Conservation (phyloP, 2,888 invertebrate species). For the Cylindroiulus punctatus region DNA sequence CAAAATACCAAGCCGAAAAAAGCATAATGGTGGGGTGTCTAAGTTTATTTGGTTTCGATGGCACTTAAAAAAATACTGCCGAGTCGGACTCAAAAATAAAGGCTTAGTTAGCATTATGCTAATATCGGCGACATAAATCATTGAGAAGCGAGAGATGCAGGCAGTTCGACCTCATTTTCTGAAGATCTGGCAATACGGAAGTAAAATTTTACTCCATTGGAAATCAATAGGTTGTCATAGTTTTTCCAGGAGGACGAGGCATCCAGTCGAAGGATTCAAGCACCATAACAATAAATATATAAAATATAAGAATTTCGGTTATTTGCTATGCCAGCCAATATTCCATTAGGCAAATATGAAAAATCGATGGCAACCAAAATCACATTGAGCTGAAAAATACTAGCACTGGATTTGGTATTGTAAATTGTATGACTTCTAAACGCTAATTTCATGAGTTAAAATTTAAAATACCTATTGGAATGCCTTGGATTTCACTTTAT, state of each 20-base stretch:
- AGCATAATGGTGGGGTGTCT: background rate
- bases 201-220: background rate
- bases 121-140: constrained; percentile 26
- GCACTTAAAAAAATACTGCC: background rate
- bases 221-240: constrained; percentile 1
- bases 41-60: background rate
- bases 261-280: background rate
- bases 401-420: too few species aligned
- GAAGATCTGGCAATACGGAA: background rate
- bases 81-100: background rate
- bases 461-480: too few species aligned
- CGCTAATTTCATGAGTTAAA: too few species aligned
- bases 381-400: background rate
- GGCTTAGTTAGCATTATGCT: background rate
- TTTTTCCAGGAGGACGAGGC: background rate
- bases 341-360: background rate
- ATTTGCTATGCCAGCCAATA: background rate
- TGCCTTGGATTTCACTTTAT: too few species aligned
- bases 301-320: constrained; percentile 11
- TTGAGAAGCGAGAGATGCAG: background rate
- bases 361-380: background rate
- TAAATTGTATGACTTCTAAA: too few species aligned
- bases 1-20: background rate
- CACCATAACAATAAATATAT: background rate
- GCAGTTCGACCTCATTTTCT: background rate